phyloP scores from a whole-genome alignment of 2,113 vertebrate genomes.

The Oryzias celebensis region DNA sequence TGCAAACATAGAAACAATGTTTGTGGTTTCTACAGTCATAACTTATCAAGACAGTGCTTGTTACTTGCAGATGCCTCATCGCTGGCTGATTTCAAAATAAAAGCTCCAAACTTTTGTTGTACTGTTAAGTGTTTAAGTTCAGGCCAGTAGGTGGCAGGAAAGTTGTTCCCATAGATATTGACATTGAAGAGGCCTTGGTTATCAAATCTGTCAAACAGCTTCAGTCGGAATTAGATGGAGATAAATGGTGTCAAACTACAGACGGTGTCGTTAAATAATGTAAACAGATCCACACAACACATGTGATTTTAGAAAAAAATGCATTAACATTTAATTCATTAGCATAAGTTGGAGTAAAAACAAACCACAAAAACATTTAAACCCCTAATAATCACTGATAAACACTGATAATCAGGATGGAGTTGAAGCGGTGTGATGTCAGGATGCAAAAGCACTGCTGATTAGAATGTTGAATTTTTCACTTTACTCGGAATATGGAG shows the following conservation, averaged over 20 bases:
- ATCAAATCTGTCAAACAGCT: no score
- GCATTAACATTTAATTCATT: background rate
- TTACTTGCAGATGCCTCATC: background rate
- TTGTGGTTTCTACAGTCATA: no score
- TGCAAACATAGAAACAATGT: background rate
- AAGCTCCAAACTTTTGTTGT: background rate
- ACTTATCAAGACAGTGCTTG: background rate
- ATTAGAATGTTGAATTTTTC: background rate
- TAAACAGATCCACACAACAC: background rate
- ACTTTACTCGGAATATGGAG: constrained; percentile 60
- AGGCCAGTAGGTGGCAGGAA: background rate
- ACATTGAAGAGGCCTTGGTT: no score
- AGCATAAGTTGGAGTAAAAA: background rate
- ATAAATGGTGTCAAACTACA: background rate
- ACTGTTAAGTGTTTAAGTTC: background rate
- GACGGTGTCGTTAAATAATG: no score
- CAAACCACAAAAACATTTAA: background rate
- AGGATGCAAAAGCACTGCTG: background rate
- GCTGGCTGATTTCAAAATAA: constrained; percentile 24
- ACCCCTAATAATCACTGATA: background rate
- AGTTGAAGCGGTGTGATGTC: background rate
- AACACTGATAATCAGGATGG: background rate
- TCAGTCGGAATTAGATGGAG: background rate
- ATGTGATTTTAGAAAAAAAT: background rate
- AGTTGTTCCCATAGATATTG: background rate